Base-by-base conservation (phyloP, 2,888 invertebrate species). In the Agrypnus murinus region DNA sequence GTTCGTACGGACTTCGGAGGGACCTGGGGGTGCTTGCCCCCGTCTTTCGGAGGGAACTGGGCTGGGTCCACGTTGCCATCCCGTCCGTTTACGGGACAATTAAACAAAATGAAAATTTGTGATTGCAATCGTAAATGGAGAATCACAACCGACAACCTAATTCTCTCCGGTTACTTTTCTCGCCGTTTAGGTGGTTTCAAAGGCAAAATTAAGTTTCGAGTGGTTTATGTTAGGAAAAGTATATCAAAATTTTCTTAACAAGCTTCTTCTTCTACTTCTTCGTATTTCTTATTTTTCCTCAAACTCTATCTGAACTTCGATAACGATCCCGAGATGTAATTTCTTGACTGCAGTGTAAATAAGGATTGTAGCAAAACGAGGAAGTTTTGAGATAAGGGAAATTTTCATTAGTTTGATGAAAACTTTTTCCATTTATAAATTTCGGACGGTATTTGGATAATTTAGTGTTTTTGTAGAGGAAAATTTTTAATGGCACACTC, bases 1-100 rank as follows among this genome's bases (percentile, higher is more conserved):
- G 77, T 75, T 83, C 83, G 83, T 71, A 73, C 69, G 75, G 73
- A 77, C 77, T 79, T 83, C 81, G 81, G 78, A 70, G 70, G 71
- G 68, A 64, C 71, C 73, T 72, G 69, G 75, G 72, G 63, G 64
- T 65, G 73, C 75, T 77, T 74, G 70, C 66, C 57, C 71, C 63
- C 74, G 36, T 65, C 70, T 66, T 60, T 53, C 60, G 45, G 65
- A 36, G 58, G 67, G 65, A 48, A 43, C 63, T 58, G 70, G 70
- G 71, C 36, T 67, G 62, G 64, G 68, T 68, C 68, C 68, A 57
- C 63, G 62, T 62, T 46, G 40, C 71, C 71, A 70, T 63, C 71
- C 68, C 69, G 66, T 69, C 65, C 69, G 69, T 64, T 69, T 73
- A 73, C 72, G 69, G 69, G 72, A 69, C 72, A 59, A 65, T 72